Conservation (phyloP, 2,113 vertebrate genomes). For the Sclerurus mexicanus region DNA sequence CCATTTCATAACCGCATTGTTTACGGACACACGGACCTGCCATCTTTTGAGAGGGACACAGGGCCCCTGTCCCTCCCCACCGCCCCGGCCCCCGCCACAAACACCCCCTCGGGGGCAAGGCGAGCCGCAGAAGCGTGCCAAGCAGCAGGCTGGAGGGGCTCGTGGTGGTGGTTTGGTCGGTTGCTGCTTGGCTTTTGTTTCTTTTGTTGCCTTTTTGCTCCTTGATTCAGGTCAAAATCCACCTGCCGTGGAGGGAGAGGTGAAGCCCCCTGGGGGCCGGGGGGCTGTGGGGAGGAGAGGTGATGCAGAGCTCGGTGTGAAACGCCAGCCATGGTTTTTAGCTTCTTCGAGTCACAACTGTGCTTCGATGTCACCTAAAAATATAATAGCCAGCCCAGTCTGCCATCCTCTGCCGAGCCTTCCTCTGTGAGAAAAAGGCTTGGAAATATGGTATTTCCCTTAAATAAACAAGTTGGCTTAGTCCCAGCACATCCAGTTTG, state of each 20-base stretch:
- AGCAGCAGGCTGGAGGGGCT: neutral
- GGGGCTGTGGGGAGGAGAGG: neutral
- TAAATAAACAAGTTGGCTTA: conserved; percentile 51
- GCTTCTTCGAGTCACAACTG: neutral
- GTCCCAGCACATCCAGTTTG: conserved; percentile 26
- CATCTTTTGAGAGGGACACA: conserved; percentile 46
- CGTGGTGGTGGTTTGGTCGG: neutral
- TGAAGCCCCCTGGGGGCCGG: neutral
- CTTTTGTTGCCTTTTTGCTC: neutral
- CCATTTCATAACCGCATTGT: conserved; percentile 88
- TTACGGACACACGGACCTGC: conserved; percentile 78
- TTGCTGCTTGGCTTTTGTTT: neutral
- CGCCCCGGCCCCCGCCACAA: neutral
- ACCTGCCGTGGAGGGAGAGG: neutral
- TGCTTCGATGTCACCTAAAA: conserved; percentile 54
- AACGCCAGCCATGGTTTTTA: conserved; percentile 42
- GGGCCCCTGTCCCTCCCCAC: neutral
- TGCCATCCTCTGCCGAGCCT: conserved; percentile 39
- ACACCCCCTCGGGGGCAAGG: neutral
- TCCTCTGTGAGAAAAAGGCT: neutral
- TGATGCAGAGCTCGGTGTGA: neutral
- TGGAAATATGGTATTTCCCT: conserved; percentile 41
- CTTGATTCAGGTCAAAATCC: conserved; percentile 21
- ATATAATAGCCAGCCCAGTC: conserved; percentile 25
- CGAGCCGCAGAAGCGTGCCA: neutral